Conservation (phyloP, 1,140 invertebrate genomes). For the Bicyclus anynana region DNA sequence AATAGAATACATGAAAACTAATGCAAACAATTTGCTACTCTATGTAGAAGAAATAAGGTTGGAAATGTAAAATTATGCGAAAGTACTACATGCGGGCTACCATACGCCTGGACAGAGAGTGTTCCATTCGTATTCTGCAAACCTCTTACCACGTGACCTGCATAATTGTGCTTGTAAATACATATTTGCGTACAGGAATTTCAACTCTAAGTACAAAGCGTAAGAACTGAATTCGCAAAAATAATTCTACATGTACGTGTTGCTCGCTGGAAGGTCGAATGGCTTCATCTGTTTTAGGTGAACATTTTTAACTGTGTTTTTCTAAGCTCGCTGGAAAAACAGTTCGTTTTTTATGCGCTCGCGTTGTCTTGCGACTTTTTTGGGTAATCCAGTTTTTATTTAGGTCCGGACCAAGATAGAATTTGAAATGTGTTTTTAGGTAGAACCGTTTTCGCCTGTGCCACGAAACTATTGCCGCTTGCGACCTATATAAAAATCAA, state of each 20-base stretch:
- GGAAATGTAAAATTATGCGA: neutral
- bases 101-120: constrained; percentile 17
- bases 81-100: constrained; percentile 10
- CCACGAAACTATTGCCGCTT: no score
- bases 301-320: constrained; percentile 31
- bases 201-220: neutral
- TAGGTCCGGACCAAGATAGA: neutral
- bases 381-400: neutral
- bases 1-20: constrained; percentile 8
- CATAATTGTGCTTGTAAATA: constrained; percentile 19
- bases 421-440: neutral
- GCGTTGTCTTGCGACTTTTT: neutral
- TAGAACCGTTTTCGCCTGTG: no score
- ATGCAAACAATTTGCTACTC: neutral
- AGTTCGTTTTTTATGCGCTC: constrained; percentile 12
- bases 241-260: neutral
- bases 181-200: neutral
- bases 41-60: constrained; percentile 6
- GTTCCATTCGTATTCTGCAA: constrained; percentile 27
- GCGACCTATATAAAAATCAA: no score
- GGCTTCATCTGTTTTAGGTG: constrained; percentile 27
- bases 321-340: constrained; percentile 18
- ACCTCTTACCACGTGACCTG: constrained; percentile 28
- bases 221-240: neutral
- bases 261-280: constrained; percentile 16